Evolutionary conservation across 2,113 vertebrate genomes (phyloP).

Genomic region (Phrynosoma blainvillii): DNA sequence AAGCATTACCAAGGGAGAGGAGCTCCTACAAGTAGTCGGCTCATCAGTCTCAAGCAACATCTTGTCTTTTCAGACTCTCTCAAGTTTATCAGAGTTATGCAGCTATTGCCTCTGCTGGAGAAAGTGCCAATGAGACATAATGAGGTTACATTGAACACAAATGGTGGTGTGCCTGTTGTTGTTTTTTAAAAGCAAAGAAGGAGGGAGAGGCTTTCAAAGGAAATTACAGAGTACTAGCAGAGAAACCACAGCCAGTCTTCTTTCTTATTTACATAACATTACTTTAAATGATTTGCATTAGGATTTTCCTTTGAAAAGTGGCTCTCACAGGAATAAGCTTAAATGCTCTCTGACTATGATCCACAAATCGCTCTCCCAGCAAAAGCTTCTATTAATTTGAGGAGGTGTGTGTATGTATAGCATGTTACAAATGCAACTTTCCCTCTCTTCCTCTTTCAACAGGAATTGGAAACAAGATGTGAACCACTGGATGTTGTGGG

Average conservation of each 20-base stretch:
- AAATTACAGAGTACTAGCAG: slow-evolving; percentile 43
- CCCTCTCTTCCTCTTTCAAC: too few relatives aligned
- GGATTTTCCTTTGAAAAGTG: slow-evolving; percentile 63
- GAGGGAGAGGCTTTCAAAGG: slow-evolving; percentile 52
- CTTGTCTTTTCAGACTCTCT: background rate
- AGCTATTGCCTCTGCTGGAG: slow-evolving; percentile 59
- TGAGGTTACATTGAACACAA: slow-evolving; percentile 51
- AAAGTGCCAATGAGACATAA: slow-evolving; percentile 60
- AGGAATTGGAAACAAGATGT: too few relatives aligned
- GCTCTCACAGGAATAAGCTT: slow-evolving; percentile 12
- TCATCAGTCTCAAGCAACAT: slow-evolving; percentile 15
- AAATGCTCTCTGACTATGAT: background rate
- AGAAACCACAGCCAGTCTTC: slow-evolving; percentile 36
- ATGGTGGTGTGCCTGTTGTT: background rate
- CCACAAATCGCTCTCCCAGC: slow-evolving; percentile 8
- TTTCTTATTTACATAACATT: slow-evolving; percentile 68
- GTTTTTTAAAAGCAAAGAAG: background rate
- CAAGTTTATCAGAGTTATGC: slow-evolving; percentile 65
- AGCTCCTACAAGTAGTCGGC: background rate
- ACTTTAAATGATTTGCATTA: slow-evolving; percentile 50
- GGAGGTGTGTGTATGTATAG: background rate
- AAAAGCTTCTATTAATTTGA: background rate
- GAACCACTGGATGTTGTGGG: too few relatives aligned
- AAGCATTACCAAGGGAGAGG: background rate
- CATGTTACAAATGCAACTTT: too few relatives aligned